Percentiles rank a stretch among this genome's conserved stretches.
These are phyloP conservation scores for Amia ocellicauda DNA, from an alignment of 2,113 vertebrate species.

Conservation along the genomic window DNA sequence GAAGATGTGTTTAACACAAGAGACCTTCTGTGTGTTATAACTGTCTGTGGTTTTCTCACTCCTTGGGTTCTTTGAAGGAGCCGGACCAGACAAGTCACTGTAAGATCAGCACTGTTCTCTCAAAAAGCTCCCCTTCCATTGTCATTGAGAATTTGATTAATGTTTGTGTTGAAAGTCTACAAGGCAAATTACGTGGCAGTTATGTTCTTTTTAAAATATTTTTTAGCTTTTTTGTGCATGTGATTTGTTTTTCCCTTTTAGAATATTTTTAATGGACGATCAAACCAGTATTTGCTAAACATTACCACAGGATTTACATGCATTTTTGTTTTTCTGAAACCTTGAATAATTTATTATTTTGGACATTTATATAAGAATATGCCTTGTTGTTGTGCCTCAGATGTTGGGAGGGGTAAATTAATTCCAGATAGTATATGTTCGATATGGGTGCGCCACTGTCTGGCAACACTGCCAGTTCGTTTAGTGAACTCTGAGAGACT, in stretches of 20 bases:
- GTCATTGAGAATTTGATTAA: neutral
- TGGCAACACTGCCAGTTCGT: slow-evolving; percentile 38
- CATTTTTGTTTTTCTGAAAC: neutral
- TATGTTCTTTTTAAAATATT: too few species aligned
- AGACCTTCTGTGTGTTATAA: neutral
- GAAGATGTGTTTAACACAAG: too few species aligned
- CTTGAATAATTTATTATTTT: neutral
- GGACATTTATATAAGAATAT: too few species aligned
- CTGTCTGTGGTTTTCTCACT: neutral
- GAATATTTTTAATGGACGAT: too few species aligned
- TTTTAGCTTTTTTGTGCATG: too few species aligned
- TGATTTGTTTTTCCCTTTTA: too few species aligned
- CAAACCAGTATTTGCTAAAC: too few species aligned
- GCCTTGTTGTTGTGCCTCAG: neutral
- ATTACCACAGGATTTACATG: too few species aligned
- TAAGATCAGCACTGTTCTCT: too few species aligned
- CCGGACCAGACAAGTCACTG: too few species aligned
- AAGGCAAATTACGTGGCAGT: too few species aligned
- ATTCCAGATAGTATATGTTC: neutral
- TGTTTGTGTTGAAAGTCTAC: neutral
- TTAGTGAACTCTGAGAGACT: slow-evolving; percentile 13
- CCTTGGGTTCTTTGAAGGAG: neutral
- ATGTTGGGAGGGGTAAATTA: neutral
- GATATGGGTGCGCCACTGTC: slow-evolving; percentile 32
- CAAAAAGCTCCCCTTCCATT: too few species aligned